Evolutionary conservation across 2,113 vertebrate species (phyloP).

Genomic region (Perccottus glenii): DNA sequence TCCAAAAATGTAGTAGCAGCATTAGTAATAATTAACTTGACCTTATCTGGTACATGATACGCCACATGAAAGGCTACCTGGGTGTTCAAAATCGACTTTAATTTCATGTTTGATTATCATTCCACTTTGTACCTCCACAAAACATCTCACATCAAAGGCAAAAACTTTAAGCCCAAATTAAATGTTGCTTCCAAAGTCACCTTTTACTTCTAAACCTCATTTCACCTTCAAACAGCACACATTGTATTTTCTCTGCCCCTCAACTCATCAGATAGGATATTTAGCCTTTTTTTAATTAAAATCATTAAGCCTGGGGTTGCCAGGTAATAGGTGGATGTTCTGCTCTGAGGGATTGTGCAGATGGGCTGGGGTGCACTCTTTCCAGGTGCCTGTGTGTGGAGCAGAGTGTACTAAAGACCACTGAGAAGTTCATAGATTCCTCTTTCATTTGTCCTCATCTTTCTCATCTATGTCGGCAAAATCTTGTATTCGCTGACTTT

Average conservation of each 20-base stretch:
- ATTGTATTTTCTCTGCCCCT: slow-evolving; percentile 19
- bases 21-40: neutral
- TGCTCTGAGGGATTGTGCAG: slow-evolving; percentile 38
- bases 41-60: slow-evolving; percentile 15
- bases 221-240: slow-evolving; percentile 25
- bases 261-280: slow-evolving; percentile 46
- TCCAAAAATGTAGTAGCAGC: neutral
- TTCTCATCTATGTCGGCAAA: neutral
- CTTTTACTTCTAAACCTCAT: slow-evolving; percentile 47
- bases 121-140: slow-evolving; percentile 21
- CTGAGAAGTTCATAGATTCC: slow-evolving; percentile 25
- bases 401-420: slow-evolving; percentile 5
- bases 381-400: slow-evolving; percentile 36
- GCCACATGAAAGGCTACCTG: slow-evolving; percentile 14
- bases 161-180: slow-evolving; percentile 31
- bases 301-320: slow-evolving; percentile 54
- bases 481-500: too few relatives aligned
- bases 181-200: slow-evolving; percentile 50
- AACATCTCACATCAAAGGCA: slow-evolving; percentile 27
- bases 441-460: slow-evolving; percentile 23
- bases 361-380: slow-evolving; percentile 25
- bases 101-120: slow-evolving; percentile 45
- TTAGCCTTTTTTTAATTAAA: slow-evolving; percentile 62
- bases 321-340: slow-evolving; percentile 64
- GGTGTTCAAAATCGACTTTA: slow-evolving; percentile 25